phyloP scores from a whole-genome alignment of 1,140 invertebrate species.

The Drosophila biarmipes region DNA sequence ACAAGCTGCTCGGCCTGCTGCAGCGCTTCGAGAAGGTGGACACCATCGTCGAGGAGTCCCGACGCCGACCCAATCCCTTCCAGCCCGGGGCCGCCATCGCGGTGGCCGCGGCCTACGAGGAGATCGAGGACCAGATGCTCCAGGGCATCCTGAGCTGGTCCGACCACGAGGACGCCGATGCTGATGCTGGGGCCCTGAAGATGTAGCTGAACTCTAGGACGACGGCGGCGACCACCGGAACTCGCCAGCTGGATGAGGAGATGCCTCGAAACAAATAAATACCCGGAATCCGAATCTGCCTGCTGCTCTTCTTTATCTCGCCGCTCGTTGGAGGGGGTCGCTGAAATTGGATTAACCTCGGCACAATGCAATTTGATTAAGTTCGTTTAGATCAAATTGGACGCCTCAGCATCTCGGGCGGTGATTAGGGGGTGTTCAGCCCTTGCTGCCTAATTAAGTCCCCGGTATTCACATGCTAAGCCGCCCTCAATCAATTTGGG shows the following conservation, averaged over 20 bases:
- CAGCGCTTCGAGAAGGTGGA: not conserved
- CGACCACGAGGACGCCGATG: not conserved
- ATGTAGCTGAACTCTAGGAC: not conserved
- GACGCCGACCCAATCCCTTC: not conserved
- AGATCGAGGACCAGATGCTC: not conserved
- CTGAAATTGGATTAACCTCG: slow-evolving; percentile 27
- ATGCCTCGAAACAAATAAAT: not conserved
- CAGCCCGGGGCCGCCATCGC: not conserved
- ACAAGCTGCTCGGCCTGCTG: not conserved
- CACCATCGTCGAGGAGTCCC: not conserved
- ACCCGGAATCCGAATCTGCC: not conserved
- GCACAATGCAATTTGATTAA: slow-evolving; percentile 38
- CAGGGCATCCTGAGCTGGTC: not conserved
- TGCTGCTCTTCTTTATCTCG: slow-evolving; percentile 14
- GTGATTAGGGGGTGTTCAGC: not conserved
- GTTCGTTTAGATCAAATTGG: slow-evolving; percentile 40
- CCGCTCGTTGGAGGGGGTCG: not conserved
- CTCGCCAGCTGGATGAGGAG: not conserved
- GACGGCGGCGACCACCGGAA: not conserved
- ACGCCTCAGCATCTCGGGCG: slow-evolving; percentile 22
- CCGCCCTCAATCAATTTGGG: slow-evolving; percentile 66
- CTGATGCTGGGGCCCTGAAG: too few species aligned
- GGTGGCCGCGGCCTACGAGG: not conserved
- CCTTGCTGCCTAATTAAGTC: slow-evolving; percentile 63
- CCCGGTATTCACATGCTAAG: slow-evolving; percentile 61